Percentiles rank a stretch among this genome's conserved stretches.
Evolutionary conservation across 2,797 vertebrate species (phyloP).

Genomic region (Sebastolobus alascanus): DNA sequence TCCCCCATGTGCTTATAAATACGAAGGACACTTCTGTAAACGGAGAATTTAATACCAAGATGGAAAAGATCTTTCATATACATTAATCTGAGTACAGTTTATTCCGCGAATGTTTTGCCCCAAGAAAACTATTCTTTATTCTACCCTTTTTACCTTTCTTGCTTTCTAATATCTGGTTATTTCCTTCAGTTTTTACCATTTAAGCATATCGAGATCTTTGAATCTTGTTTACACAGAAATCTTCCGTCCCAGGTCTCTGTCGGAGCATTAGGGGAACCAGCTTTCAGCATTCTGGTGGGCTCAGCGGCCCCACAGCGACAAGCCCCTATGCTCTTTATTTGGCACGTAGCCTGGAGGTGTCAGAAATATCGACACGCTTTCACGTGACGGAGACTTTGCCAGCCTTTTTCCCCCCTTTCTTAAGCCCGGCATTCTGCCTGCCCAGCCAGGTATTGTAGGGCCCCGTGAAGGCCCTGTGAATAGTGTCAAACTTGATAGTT

Average conservation of each 20-base stretch:
- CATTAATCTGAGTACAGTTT: background rate
- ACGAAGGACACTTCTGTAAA: background rate
- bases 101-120: background rate
- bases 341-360: conserved; percentile 85
- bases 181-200: conserved; percentile 26
- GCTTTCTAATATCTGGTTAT: conserved; percentile 1
- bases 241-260: conserved; percentile 52
- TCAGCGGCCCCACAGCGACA: conserved; percentile 78
- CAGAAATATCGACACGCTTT: conserved; percentile 91
- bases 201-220: conserved; percentile 32
- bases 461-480: conserved; percentile 87
- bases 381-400: conserved; percentile 87
- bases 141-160: background rate
- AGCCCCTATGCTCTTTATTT: conserved; percentile 86
- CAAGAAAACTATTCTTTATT: background rate
- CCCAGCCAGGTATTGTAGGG: conserved; percentile 88
- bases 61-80: background rate
- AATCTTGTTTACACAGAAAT: conserved; percentile 71
- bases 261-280: conserved; percentile 69
- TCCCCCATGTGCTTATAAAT: background rate
- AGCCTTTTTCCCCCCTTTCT: conserved; percentile 72
- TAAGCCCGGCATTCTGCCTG: conserved; percentile 88
- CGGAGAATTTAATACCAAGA: background rate
- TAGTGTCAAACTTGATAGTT: conserved; percentile 92
- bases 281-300: conserved; percentile 79